Percentiles rank a stretch among this genome's conserved stretches.
These are phyloP conservation scores for Hyles vespertilio DNA, from an alignment of 1,140 invertebrate genomes.

Conservation along the genomic window DNA sequence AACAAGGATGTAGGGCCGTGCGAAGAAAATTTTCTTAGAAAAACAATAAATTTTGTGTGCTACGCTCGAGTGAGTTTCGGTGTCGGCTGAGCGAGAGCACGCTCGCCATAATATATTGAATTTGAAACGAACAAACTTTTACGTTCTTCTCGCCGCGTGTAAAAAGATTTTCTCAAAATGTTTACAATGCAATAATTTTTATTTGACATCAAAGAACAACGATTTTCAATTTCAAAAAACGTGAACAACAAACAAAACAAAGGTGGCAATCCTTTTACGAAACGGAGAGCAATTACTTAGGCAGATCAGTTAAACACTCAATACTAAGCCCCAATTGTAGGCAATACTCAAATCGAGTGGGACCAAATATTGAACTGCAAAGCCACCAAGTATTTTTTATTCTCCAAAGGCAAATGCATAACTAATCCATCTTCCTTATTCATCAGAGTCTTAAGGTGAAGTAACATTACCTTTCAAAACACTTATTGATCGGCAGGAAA, in stretches of 20 bases:
- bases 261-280: not conserved
- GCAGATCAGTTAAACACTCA: too few species aligned
- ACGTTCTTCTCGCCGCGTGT: slow-evolving; percentile 58
- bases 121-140: slow-evolving; percentile 75
- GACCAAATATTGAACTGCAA: too few species aligned
- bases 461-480: slow-evolving; percentile 30
- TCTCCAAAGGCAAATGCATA: too few species aligned
- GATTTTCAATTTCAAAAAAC: slow-evolving; percentile 7
- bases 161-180: slow-evolving; percentile 69
- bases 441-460: slow-evolving; percentile 1
- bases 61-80: slow-evolving; percentile 72
- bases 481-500: slow-evolving; percentile 41
- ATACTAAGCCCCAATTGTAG: too few species aligned
- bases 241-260: slow-evolving; percentile 6
- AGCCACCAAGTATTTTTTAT: too few species aligned
- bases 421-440: too few species aligned
- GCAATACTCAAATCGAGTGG: too few species aligned
- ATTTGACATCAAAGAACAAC: slow-evolving; percentile 30
- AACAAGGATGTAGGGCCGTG: slow-evolving; percentile 49
- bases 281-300: too few species aligned
- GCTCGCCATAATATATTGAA: slow-evolving; percentile 75
- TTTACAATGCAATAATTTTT: slow-evolving; percentile 65
- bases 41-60: slow-evolving; percentile 74
- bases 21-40: slow-evolving; percentile 73
- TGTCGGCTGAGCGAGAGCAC: slow-evolving; percentile 72